A percentile compares a stretch with the other conserved stretches of the same genome.
Conservation (phyloP, 2,797 vertebrate species). For the Geotria australis region DNA sequence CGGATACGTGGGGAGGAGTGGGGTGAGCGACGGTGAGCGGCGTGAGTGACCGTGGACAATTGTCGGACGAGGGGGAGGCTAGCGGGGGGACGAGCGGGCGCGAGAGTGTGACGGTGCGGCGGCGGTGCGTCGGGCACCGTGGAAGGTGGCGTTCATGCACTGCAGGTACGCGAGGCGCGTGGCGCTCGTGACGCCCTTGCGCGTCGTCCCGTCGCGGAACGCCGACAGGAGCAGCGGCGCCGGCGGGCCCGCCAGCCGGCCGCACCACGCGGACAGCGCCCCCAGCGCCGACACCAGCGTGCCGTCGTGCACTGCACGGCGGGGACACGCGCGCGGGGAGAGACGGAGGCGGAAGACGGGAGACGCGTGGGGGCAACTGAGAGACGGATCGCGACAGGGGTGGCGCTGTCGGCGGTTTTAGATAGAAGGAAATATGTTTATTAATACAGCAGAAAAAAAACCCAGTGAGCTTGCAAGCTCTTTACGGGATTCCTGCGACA, state of each 20-base stretch:
- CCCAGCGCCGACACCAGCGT: constrained; percentile 62
- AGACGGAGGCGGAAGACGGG: too few species aligned
- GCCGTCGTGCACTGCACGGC: constrained; percentile 47
- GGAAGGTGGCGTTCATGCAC: constrained; percentile 57
- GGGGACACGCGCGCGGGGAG: not conserved
- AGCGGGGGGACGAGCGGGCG: too few species aligned
- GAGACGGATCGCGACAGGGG: too few species aligned
- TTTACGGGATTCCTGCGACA: too few species aligned
- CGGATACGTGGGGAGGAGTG: not conserved
- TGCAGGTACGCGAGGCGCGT: constrained; percentile 85
- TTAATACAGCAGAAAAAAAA: too few species aligned
- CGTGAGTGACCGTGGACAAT: not conserved
- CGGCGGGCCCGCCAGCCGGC: constrained; percentile 40
- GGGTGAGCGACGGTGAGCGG: not conserved
- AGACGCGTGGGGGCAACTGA: too few species aligned
- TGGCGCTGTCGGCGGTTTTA: too few species aligned
- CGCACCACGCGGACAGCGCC: constrained; percentile 55
- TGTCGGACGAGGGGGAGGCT: too few species aligned
- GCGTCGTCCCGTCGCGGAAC: constrained; percentile 73
- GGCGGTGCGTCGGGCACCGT: constrained; percentile 20
- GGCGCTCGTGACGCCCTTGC: constrained; percentile 60
- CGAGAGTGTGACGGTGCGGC: not conserved
- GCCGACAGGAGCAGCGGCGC: constrained; percentile 35
- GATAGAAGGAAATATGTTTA: too few species aligned
- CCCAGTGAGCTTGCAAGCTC: too few species aligned